These are phyloP conservation scores for Dicrostonyx torquatus DNA, from an alignment of 2,797 vertebrate genomes.

Conservation along the genomic window DNA sequence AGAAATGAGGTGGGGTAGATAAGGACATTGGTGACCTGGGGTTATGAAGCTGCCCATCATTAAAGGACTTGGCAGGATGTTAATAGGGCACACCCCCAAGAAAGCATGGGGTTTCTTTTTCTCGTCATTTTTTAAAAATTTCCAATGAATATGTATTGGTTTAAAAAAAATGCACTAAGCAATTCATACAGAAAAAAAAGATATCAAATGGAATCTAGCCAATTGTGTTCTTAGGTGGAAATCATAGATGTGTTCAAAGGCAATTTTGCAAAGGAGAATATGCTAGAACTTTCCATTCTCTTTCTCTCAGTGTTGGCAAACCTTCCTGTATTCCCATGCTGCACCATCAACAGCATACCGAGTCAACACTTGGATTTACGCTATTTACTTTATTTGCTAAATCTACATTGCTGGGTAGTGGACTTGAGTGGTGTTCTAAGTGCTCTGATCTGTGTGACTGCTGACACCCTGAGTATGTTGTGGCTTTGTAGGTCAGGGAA, in stretches of 20 bases:
- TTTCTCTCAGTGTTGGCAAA: not conserved
- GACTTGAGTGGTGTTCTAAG: not conserved
- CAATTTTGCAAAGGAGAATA: not conserved
- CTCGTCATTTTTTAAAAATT: not conserved
- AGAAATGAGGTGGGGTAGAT: constrained; percentile 24
- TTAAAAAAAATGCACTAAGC: not conserved
- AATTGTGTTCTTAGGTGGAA: constrained; percentile 6
- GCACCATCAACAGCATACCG: not conserved
- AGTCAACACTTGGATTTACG: constrained; percentile 23
- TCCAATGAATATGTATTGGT: constrained; percentile 30
- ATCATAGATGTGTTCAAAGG: not conserved
- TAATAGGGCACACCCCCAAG: not conserved
- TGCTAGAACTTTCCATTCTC: not conserved
- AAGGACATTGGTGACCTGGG: not conserved
- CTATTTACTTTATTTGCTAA: not conserved
- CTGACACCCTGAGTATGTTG: not conserved
- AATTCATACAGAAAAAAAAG: not conserved
- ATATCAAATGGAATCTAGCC: not conserved
- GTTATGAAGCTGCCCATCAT: constrained; percentile 5
- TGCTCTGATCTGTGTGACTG: not conserved
- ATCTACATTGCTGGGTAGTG: not conserved
- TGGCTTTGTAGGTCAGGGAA: not conserved
- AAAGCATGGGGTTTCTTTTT: constrained; percentile 34
- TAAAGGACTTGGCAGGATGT: not conserved
- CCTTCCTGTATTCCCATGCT: not conserved